Base-by-base conservation (phyloP, 2,113 vertebrate genomes). In the Dolichallabes microphthalmus region DNA sequence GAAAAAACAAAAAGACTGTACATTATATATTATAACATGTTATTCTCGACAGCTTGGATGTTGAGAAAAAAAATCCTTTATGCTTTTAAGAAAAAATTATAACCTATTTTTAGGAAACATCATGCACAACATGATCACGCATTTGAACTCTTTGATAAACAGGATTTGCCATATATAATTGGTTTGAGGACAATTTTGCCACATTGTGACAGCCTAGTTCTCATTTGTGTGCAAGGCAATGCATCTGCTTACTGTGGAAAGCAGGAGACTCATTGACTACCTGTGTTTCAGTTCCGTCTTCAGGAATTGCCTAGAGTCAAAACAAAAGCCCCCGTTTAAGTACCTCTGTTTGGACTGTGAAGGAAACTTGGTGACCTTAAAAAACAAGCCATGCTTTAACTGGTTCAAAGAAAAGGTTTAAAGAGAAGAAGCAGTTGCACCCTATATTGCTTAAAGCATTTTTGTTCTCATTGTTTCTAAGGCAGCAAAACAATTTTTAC, bases 191-290 rank as follows among this genome's bases (percentile, higher is more conserved):
- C 55, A 86, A 82, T 86, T 85, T 79, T 88, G 66, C 22, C 68
- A 84, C 88, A 89, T 85, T 88, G 80, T 89, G 84, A 84, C 88
- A 90, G 58, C 71, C 64, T 87, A 60, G 78, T 80, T 55, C 71
- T 89, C 90, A 89, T 92, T 93, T 88, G 78, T 77, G 77, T 81
- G 77, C 90, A 89, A 82, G 91, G 89, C 88, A 73, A 85, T 86
- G 87, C 77, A 84, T 66, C 80, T 87, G 71, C 86, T 86, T 57
- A 88, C 76, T 80, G 81, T 64, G 78, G 35, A 63, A 69, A 68
- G 77, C 64, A 52, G 8, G 27, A 80, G 71, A 60, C 52, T 69
- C 75, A 17, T 66, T 81, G 60, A 88, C 61, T 92, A 86, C 87
- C 60, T 88, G 86, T 88, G 89, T 89, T 91, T 90, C 45, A 88